phyloP scores from a whole-genome alignment of 2,888 invertebrate species.

The Desoria tigrina region DNA sequence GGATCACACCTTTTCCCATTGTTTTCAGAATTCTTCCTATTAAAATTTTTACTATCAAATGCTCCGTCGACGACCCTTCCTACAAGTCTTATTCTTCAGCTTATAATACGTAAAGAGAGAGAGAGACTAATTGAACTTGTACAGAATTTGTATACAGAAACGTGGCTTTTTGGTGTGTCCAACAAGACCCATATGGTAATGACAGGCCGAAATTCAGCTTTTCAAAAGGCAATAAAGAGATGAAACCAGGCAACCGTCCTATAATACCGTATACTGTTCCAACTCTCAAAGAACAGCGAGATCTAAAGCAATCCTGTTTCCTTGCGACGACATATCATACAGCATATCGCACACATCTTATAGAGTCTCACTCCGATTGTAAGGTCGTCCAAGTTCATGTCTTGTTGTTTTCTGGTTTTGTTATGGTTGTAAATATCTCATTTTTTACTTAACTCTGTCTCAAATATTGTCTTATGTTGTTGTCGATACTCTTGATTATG shows the following conservation, averaged over 20 bases:
- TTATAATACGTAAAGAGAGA: too few relatives aligned
- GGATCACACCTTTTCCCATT: conserved; percentile 37
- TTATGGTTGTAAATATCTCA: background rate
- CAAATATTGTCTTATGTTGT: too few relatives aligned
- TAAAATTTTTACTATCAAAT: too few relatives aligned
- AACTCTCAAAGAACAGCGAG: background rate
- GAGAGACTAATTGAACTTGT: too few relatives aligned
- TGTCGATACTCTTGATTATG: too few relatives aligned
- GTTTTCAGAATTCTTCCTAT: conserved; percentile 9
- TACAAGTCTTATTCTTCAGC: too few relatives aligned
- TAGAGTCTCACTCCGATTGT: background rate
- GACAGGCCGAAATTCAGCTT: background rate
- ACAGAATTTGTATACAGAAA: background rate
- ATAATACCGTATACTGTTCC: background rate
- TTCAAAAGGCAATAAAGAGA: conserved; percentile 10
- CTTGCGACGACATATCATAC: background rate
- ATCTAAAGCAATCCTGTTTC: background rate
- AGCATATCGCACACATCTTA: background rate
- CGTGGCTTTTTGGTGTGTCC: background rate
- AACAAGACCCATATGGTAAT: conserved; percentile 5
- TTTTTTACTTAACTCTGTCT: too few relatives aligned
- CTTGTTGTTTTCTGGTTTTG: background rate
- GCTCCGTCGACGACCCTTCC: too few relatives aligned
- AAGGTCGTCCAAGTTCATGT: conserved; percentile 10
- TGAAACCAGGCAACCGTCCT: conserved; percentile 11